phyloP scores from a whole-genome alignment of 2,888 invertebrate genomes.

The Torymus tubicola region DNA sequence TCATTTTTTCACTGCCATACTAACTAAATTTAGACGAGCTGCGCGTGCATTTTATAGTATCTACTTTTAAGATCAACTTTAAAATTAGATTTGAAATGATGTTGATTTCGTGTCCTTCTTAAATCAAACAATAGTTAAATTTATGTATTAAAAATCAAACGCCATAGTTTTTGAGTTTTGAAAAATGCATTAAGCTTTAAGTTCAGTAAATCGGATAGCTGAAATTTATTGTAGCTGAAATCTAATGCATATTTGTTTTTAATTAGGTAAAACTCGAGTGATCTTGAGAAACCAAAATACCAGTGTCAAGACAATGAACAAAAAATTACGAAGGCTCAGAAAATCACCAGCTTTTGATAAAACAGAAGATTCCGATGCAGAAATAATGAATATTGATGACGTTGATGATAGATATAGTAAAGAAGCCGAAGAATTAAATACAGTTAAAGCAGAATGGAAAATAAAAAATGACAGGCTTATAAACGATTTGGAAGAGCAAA shows the following conservation, averaged over 20 bases:
- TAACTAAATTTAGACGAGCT: no score
- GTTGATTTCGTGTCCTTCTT: no score
- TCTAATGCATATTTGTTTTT: background rate
- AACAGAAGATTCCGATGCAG: constrained; percentile 32
- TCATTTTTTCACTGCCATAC: no score
- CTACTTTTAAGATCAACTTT: no score
- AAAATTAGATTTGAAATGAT: no score
- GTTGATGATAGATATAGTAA: constrained; percentile 28
- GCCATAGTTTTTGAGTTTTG: no score
- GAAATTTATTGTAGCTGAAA: no score
- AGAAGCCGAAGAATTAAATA: constrained; percentile 65
- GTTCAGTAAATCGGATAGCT: no score
- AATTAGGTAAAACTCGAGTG: constrained; percentile 29
- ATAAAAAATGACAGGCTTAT: constrained; percentile 64
- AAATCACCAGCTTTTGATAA: constrained; percentile 19
- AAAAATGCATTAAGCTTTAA: no score
- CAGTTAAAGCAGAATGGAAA: constrained; percentile 60
- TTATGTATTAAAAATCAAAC: no score
- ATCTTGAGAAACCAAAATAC: constrained; percentile 10
- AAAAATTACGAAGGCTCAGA: constrained; percentile 20
- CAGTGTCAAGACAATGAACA: constrained; percentile 27
- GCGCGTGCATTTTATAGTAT: no score
- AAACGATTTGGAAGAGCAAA: constrained; percentile 65
- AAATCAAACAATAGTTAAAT: no score
- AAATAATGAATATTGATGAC: background rate